These are phyloP conservation scores for Subanguina moxae DNA, from an alignment of 1,140 invertebrate species.

Conservation along the genomic window DNA sequence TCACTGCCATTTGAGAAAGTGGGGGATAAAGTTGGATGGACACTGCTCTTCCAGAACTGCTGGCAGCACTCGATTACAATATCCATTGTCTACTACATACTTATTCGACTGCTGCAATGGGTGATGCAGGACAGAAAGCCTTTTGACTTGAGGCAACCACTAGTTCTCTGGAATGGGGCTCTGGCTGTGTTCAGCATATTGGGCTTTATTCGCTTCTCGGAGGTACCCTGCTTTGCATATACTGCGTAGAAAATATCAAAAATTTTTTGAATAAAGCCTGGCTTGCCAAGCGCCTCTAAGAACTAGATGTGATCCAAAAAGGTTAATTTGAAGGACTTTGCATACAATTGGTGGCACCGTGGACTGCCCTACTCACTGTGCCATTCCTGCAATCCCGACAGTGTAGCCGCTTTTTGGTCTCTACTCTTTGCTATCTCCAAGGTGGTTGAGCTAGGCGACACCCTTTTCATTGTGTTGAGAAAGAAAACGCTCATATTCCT, in stretches of 20 bases:
- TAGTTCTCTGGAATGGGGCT: constrained; percentile 84
- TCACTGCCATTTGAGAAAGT: constrained; percentile 32
- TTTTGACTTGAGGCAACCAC: constrained; percentile 76
- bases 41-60: constrained; percentile 48
- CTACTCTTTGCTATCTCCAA: constrained; percentile 57
- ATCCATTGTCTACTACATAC: constrained; percentile 52
- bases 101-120: constrained; percentile 65
- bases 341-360: constrained; percentile 33
- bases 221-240: constrained; percentile 62
- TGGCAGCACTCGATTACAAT: constrained; percentile 58
- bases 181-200: constrained; percentile 79
- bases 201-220: constrained; percentile 71
- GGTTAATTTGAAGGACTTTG: constrained; percentile 51
- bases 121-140: constrained; percentile 83
- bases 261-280: constrained; percentile 34
- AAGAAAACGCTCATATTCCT: constrained; percentile 57
- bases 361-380: constrained; percentile 64
- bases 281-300: too few species aligned
- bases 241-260: neutral
- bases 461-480: constrained; percentile 57
- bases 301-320: constrained; percentile 14
- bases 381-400: constrained; percentile 70
- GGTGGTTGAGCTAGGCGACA: constrained; percentile 59
- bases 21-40: constrained; percentile 48
- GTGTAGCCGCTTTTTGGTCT: constrained; percentile 75